These are phyloP conservation scores for Phymastichus coffea DNA, from an alignment of 1,140 invertebrate species.

Conservation along the genomic window DNA sequence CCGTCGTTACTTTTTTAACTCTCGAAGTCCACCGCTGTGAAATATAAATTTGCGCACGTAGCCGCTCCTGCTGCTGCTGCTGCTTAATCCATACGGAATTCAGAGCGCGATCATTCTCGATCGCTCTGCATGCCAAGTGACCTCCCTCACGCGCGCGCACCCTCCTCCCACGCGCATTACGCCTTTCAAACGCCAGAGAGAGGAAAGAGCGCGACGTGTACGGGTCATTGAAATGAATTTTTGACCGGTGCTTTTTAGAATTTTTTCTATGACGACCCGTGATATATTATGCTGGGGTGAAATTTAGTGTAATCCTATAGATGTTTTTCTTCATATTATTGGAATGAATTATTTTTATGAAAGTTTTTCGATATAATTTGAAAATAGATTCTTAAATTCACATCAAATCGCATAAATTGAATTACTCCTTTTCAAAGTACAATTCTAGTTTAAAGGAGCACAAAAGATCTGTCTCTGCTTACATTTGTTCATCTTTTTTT, in stretches of 20 bases:
- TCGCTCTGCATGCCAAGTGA: constrained; percentile 40
- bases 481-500: background rate
- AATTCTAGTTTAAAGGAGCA: background rate
- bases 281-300: background rate
- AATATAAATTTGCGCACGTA: constrained; percentile 28
- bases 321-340: too few species aligned
- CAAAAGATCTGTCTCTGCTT: constrained; percentile 9
- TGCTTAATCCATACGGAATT: constrained; percentile 42
- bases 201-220: background rate
- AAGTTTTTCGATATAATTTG: too few species aligned
- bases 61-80: constrained; percentile 2
- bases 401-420: too few species aligned
- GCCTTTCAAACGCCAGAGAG: background rate
- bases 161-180: background rate
- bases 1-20: constrained; percentile 29
- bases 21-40: constrained; percentile 10
- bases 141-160: constrained; percentile 18
- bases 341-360: too few species aligned
- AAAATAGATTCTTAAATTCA: too few species aligned
- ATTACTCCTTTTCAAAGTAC: too few species aligned
- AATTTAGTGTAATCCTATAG: background rate
- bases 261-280: background rate
- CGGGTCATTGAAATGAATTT: too few species aligned
- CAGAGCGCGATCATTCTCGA: constrained; percentile 32
- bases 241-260: too few species aligned